Base-by-base conservation (phyloP, 2,797 vertebrate genomes). In the Bradypodion ventrale region DNA sequence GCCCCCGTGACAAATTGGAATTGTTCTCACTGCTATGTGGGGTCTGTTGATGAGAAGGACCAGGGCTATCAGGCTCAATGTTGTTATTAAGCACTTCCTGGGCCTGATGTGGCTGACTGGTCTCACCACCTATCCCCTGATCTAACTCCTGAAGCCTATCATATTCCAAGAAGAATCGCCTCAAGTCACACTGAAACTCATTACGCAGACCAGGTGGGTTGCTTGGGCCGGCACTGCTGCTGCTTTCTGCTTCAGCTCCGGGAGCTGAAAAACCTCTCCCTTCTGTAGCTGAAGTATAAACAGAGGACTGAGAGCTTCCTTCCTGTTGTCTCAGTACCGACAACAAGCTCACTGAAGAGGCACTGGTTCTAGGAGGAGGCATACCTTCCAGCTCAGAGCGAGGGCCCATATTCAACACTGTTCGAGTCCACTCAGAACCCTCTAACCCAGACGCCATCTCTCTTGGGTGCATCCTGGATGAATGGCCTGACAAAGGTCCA, bases 111-210 rank as follows among this genome's bases (percentile, higher is more conserved):
- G 97, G 96, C 92, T 96, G 97, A 81, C 94, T 85, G 0, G 96
- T 93, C 32, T 97, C 96, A 85, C 96, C 88, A 87, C 96, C 95
- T 69, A 97, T 90, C 0, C 97, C 96, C 5, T 98, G 96, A 95
- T 99, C 98, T 88, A 98, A 95, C 92, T 99, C 98, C 92, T 98
- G 98, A 94, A 98, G 97, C 89, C 97, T 97, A 91, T 99, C 98
- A 49, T 99, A 98, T 94, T 99, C 98, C 96, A 99, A 96, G 95
- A 99, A 99, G 95, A 99, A 99, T 86, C 98, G 98, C 95, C 98
- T 98, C 93, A 99, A 94, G 95, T 99, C 99, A 94, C 98, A 99
- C 72, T 98, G 98, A 91, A 99, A 95, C 86, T 98, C 98, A 27
- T 99, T 99, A 44, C 98, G 97, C 91, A 98, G 97, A 79, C 97